Evolutionary conservation across 2,797 vertebrate genomes (phyloP).

Genomic region (Poecilia picta): DNA sequence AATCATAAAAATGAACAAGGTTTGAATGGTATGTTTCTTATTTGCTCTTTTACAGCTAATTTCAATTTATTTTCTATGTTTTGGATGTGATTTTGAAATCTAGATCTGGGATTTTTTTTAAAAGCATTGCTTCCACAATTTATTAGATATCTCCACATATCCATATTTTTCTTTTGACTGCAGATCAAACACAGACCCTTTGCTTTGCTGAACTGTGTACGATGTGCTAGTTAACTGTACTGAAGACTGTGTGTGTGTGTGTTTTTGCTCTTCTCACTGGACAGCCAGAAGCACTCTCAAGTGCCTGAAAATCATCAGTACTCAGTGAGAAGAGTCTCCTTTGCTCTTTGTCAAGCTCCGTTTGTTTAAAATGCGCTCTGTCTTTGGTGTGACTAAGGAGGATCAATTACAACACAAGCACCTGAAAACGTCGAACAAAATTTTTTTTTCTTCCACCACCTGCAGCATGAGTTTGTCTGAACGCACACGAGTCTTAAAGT

Average conservation of each 20-base stretch:
- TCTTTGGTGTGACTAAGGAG: slow-evolving; percentile 31
- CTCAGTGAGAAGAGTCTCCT: slow-evolving; percentile 32
- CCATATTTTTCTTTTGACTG: slow-evolving; percentile 8
- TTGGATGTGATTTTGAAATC: slow-evolving; percentile 19
- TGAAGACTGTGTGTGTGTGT: slow-evolving; percentile 28
- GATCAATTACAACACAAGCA: slow-evolving; percentile 44
- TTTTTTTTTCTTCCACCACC: not conserved
- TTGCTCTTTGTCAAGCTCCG: slow-evolving; percentile 26
- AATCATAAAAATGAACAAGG: slow-evolving; percentile 32
- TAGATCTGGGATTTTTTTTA: not conserved
- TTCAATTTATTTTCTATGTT: slow-evolving; percentile 10
- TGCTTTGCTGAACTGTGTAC: slow-evolving; percentile 56
- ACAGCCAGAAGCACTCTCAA: slow-evolving; percentile 57
- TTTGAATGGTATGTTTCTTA: slow-evolving; percentile 19
- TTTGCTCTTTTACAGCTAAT: slow-evolving; percentile 20
- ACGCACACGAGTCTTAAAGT: slow-evolving; percentile 11
- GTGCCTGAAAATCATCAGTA: slow-evolving; percentile 60
- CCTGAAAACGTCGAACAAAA: slow-evolving; percentile 29
- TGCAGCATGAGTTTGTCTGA: slow-evolving; percentile 1
- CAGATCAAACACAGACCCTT: slow-evolving; percentile 33
- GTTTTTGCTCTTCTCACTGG: slow-evolving; percentile 45
- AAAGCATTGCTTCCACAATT: slow-evolving; percentile 17
- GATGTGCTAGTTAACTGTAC: slow-evolving; percentile 53
- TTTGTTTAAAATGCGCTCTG: slow-evolving; percentile 29
- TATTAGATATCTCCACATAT: slow-evolving; percentile 22